Base-by-base conservation (phyloP, 2,113 vertebrate genomes). In the Hepsetus odoe region DNA sequence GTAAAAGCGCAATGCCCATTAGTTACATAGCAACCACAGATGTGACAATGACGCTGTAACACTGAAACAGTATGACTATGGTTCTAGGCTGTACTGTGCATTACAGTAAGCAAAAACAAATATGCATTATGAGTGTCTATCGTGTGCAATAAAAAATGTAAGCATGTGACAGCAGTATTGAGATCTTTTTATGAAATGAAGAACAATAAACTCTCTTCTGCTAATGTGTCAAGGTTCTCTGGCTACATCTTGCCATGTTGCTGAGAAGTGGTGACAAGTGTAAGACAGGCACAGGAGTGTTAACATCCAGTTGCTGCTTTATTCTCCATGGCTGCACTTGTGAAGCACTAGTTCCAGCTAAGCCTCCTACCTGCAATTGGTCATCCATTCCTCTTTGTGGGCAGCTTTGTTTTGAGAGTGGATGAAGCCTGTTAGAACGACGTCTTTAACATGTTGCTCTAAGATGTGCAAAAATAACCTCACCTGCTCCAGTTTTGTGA, bases 211-310 rank as follows among this genome's bases (percentile, higher is more conserved):
- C 35, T 9, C 9, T 9, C 9, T 71, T 82, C 44, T n/a, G 42
- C 51, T 83, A 76, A 81, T 81, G 69, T 68, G 76, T 59, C 61
- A 58, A 46, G n/a, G 66, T 72, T 75, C n/a, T 68, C 62, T 40
- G 38, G 33, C 46, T 75, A 28, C n/a, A 59, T 32, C 71, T 64
- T 72, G 74, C 24, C 44, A 70, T 68, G 66, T 56, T 28, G 33
- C 51, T 69, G 44, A 59, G 13, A 42, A n/a, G 24, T 76, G 78
- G 32, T 75, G 71, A 74, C 64, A 80, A 64, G 30, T 66, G 24
- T 59, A 12, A 44, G 35, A n/a, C 64, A 80, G 71, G 30, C 72
- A 32, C 67, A 12, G 53, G 35, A n/a, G 46, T 56, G 49, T 13
- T 26, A 71, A 14, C 9, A n/a, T 51, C 73, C 38, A 58, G 35